Conservation (phyloP, 2,888 invertebrate genomes). For the Rapana venosa region DNA sequence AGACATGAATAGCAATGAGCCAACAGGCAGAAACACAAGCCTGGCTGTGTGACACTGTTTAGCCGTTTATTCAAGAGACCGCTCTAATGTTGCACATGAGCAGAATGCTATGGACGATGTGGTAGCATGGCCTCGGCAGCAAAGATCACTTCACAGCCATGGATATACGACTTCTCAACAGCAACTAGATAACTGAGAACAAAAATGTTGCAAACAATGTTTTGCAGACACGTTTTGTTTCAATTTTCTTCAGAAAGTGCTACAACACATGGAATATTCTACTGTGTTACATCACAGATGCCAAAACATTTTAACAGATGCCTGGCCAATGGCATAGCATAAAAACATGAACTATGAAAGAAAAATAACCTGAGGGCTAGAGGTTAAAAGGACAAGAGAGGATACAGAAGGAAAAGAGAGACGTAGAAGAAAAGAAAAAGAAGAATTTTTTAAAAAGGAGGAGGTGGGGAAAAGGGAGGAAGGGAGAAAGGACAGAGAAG, state of each 20-base stretch:
- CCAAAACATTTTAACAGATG: background rate
- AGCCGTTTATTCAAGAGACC: background rate
- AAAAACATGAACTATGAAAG: no score
- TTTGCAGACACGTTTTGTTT: background rate
- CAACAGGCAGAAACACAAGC: background rate
- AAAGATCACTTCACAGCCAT: background rate
- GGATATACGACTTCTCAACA: background rate
- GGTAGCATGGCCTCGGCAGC: background rate
- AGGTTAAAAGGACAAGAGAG: background rate
- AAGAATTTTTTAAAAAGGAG: background rate
- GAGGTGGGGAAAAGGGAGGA: conserved; percentile 11
- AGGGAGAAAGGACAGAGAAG: background rate
- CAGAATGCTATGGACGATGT: background rate
- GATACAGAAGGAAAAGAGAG: background rate
- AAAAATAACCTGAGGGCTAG: background rate
- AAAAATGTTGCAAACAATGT: background rate
- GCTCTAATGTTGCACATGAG: background rate
- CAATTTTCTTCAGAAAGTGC: no score
- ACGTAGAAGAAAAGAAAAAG: background rate
- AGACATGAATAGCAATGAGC: background rate
- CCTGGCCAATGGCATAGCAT: background rate
- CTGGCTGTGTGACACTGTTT: background rate
- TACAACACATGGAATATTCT: background rate
- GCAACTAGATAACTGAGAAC: background rate
- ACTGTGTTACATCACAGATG: background rate